Evolutionary conservation across 2,888 invertebrate genomes (phyloP).

Genomic region (Cenopis cana): DNA sequence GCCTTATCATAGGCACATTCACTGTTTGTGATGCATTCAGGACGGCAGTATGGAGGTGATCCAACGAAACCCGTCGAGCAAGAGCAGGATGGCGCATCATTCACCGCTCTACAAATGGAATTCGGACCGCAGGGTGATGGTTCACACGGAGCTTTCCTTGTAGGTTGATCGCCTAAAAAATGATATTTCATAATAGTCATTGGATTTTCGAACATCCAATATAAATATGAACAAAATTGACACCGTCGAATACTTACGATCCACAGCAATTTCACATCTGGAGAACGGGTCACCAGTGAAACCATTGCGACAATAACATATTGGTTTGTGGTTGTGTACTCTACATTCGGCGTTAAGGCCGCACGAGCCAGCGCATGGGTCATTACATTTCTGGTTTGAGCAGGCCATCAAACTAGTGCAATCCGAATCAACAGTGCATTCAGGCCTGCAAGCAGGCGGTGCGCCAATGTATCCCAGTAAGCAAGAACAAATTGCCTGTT

Average conservation of each 20-base stretch:
- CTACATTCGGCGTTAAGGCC: constrained; percentile 91
- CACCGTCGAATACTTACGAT: constrained; percentile 60
- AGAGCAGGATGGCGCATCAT: constrained; percentile 87
- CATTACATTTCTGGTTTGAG: constrained; percentile 90
- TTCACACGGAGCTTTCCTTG: constrained; percentile 83
- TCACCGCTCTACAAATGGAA: constrained; percentile 86
- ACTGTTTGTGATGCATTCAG: constrained; percentile 93
- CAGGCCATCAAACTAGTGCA: constrained; percentile 91
- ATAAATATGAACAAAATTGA: neutral
- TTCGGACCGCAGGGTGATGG: constrained; percentile 93
- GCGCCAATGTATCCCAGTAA: constrained; percentile 90
- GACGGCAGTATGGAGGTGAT: constrained; percentile 90
- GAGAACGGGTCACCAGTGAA: constrained; percentile 93
- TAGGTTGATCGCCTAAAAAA: constrained; percentile 60
- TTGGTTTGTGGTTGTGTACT: constrained; percentile 93
- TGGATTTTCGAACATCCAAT: neutral
- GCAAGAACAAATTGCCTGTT: constrained; percentile 90
- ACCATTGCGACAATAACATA: constrained; percentile 91
- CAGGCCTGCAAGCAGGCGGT: constrained; percentile 92
- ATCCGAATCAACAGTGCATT: constrained; percentile 93
- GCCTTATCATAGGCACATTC: constrained; percentile 91
- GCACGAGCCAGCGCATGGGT: constrained; percentile 93
- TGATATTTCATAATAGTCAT: neutral
- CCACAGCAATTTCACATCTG: constrained; percentile 79
- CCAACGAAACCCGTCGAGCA: constrained; percentile 90